Evolutionary conservation across 2,797 vertebrate genomes (phyloP).

Genomic region (Chanos chanos): DNA sequence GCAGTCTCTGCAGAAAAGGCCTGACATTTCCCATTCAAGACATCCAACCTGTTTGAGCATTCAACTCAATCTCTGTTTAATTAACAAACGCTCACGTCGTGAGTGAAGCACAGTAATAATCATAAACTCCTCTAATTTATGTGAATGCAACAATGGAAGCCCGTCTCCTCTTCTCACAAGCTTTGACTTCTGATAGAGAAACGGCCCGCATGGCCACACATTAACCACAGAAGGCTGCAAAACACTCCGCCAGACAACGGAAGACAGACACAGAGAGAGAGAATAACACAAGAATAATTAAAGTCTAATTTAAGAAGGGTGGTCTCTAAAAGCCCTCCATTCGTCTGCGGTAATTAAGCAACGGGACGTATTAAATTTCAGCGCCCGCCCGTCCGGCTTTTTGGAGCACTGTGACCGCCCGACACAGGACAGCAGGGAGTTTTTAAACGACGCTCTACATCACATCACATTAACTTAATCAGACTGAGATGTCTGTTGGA

Average conservation of each 20-base stretch:
- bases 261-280: neutral
- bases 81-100: constrained; percentile 13
- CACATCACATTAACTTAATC: constrained; percentile 21
- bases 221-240: constrained; percentile 5
- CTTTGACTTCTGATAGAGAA: constrained; percentile 23
- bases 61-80: neutral
- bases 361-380: constrained; percentile 13
- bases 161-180: neutral
- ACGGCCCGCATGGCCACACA: constrained; percentile 12
- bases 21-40: neutral
- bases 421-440: neutral
- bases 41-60: neutral
- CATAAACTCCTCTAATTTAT: neutral
- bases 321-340: constrained; percentile 13
- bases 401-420: neutral
- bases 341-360: constrained; percentile 33
- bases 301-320: constrained; percentile 11
- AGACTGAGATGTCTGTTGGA: constrained; percentile 15
- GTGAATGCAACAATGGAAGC: neutral
- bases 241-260: neutral
- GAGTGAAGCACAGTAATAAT: neutral
- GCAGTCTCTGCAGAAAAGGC: constrained; percentile 15
- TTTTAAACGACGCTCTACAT: constrained; percentile 15
- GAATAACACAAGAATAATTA: constrained; percentile 37
- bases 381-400: neutral